Conservation (phyloP, 1,140 invertebrate genomes). For the Sycophila sp. region DNA sequence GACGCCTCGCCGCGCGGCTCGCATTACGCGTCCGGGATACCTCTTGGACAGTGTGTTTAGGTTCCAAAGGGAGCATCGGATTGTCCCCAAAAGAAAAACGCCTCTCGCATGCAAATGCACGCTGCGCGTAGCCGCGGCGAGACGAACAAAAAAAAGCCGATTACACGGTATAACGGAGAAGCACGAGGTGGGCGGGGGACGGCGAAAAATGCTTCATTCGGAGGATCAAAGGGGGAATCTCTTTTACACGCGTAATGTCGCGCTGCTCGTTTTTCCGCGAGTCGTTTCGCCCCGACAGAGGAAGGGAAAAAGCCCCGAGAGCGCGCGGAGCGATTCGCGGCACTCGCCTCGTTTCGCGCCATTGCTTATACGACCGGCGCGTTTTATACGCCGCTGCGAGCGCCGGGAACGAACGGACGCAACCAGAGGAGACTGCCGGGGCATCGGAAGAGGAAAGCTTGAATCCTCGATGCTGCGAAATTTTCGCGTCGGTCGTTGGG, state of each 20-base stretch:
- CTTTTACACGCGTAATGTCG: conserved; percentile 36
- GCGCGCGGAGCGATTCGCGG: conserved; percentile 44
- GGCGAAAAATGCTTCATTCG: conserved; percentile 38
- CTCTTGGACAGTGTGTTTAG: not conserved
- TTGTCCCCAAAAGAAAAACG: not conserved
- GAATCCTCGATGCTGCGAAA: too few relatives aligned
- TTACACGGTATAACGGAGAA: not conserved
- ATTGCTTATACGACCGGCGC: conserved; percentile 43
- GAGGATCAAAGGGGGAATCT: conserved; percentile 38
- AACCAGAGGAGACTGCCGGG: too few relatives aligned
- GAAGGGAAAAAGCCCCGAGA: not conserved
- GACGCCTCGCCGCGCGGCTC: too few relatives aligned
- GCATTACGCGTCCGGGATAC: too few relatives aligned
- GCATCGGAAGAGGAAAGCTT: too few relatives aligned
- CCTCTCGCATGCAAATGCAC: not conserved
- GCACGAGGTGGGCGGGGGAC: not conserved
- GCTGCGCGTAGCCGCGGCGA: not conserved
- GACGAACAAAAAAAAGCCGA: not conserved
- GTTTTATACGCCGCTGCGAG: conserved; percentile 41
- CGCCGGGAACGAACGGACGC: not conserved
- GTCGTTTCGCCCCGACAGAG: conserved; percentile 35
- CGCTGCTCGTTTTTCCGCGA: conserved; percentile 36
- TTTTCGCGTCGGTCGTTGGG: too few relatives aligned
- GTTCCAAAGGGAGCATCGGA: not conserved
- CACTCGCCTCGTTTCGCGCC: conserved; percentile 46